Evolutionary conservation across 2,888 invertebrate genomes (phyloP).

Genomic region (Eumerus sabulonum): DNA sequence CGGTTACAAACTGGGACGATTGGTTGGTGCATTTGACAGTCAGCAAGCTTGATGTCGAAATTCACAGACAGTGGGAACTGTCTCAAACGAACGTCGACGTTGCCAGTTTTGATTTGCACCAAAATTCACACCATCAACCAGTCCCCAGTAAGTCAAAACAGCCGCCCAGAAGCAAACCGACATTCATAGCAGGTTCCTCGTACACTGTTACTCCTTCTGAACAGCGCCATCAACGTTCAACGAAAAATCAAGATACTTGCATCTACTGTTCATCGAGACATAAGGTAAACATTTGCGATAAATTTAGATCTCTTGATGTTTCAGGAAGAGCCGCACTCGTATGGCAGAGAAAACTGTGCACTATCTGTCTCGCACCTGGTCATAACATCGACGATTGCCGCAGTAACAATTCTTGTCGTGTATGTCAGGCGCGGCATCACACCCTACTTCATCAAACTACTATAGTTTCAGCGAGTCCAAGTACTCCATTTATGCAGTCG

Average conservation of each 20-base stretch:
- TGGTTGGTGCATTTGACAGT: too few species aligned
- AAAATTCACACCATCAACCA: too few species aligned
- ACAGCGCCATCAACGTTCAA: too few species aligned
- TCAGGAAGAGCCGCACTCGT: constrained; percentile 7
- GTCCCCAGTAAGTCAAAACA: too few species aligned
- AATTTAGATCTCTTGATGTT: constrained; percentile 13
- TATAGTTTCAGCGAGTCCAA: background rate
- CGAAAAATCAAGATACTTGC: constrained; percentile 1
- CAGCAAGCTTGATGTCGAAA: too few species aligned
- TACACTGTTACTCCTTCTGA: too few species aligned
- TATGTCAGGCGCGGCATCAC: constrained; percentile 4
- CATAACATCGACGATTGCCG: constrained; percentile 5
- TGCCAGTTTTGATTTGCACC: too few species aligned
- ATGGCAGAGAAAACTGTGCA: constrained; percentile 13
- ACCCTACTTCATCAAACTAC: background rate
- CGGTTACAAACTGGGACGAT: too few species aligned
- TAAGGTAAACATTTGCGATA: constrained; percentile 24
- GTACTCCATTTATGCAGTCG: background rate
- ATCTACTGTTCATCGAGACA: constrained; percentile 13
- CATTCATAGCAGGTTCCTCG: too few species aligned
- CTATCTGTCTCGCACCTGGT: constrained; percentile 5
- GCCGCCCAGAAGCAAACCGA: too few species aligned
- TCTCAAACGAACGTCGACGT: too few species aligned
- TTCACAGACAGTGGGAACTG: too few species aligned
- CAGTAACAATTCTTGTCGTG: constrained; percentile 1